Percentiles rank a stretch among this genome's conserved stretches.
Conservation (phyloP, 1,140 invertebrate genomes). For the Apis laboriosa region DNA sequence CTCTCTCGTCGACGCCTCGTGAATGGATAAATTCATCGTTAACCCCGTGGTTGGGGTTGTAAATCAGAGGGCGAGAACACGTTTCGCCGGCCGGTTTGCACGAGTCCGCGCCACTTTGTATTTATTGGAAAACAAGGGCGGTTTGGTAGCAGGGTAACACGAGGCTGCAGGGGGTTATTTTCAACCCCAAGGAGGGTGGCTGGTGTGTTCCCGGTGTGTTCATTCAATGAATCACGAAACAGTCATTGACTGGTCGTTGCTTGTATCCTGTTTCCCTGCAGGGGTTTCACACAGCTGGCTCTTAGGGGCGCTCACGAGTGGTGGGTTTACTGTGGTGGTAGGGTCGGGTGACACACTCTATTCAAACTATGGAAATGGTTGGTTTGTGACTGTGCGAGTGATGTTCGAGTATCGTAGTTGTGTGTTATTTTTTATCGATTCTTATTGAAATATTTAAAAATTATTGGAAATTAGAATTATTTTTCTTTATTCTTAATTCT, state of each 20-base stretch:
- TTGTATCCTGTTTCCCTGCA: conserved; percentile 4
- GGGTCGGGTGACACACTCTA: not conserved
- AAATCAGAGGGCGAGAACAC: not conserved
- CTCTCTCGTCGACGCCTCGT: conserved; percentile 44
- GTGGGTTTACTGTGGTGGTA: too few relatives aligned
- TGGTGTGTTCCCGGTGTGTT: conserved; percentile 36
- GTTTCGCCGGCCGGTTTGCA: not conserved
- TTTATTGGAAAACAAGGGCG: conserved; percentile 81
- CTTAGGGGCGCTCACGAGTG: not conserved
- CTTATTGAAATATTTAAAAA: not conserved
- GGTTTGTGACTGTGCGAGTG: too few relatives aligned
- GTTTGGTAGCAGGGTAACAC: conserved; percentile 77
- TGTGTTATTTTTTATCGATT: not conserved
- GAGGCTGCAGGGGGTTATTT: conserved; percentile 65
- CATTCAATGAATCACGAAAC: conserved; percentile 61
- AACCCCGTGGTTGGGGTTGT: not conserved
- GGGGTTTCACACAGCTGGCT: conserved; percentile 32
- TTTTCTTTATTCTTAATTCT: not conserved
- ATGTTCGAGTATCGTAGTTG: not conserved
- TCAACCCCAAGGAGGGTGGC: conserved; percentile 70
- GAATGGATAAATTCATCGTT: not conserved
- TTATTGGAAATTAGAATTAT: not conserved
- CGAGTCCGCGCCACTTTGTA: conserved; percentile 68
- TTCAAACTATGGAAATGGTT: too few relatives aligned
- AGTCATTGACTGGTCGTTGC: conserved; percentile 60